Base-by-base conservation (phyloP, 2,797 vertebrate species). In the Sebastes goodei region DNA sequence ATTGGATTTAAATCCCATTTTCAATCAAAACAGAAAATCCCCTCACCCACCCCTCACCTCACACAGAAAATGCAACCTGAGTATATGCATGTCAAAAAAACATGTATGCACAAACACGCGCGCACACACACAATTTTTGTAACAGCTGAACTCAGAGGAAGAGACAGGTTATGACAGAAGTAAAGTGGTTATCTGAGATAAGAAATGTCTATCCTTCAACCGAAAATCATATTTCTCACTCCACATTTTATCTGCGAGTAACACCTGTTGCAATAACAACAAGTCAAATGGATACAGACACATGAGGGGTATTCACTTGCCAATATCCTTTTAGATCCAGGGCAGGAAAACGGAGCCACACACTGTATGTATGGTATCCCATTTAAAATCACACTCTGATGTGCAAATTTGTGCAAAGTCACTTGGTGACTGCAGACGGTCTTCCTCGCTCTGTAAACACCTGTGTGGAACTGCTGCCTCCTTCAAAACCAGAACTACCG, bases 191-290 rank as follows among this genome's bases (percentile, higher is more conserved):
- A 92, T 92, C 91, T 88, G 74, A 90, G 95, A 94, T 94, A 92
- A 95, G 92, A 92, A 87, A 93, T 86, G 81, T 88, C 93, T 92
- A 87, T 93, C 92, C 91, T 94, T 95, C 89, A 93, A 90, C 85
- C 63, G 68, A 91, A 94, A 94, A 93, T 92, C 90, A 83, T 82
- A 93, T 92, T 94, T 94, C 90, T 92, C 87, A 91, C 88, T 92
- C 82, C 84, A 90, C 76, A 86, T 91, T 92, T 94, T 95, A 95
- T 94, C 93, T 93, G 76, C 53, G 70, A 83, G 72, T 78, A 91
- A 91, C 94, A 95, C 94, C 93, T 94, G 94, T 94, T 94, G 91
- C 89, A 87, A 90, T 90, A 90, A 92, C 91, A 93, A 90, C 87
- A 92, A 89, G 90, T 94, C 89, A 89, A 86, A 93, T 86, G 84